Base-by-base conservation (phyloP, 1,140 invertebrate species). In the Melitaea cinxia region DNA sequence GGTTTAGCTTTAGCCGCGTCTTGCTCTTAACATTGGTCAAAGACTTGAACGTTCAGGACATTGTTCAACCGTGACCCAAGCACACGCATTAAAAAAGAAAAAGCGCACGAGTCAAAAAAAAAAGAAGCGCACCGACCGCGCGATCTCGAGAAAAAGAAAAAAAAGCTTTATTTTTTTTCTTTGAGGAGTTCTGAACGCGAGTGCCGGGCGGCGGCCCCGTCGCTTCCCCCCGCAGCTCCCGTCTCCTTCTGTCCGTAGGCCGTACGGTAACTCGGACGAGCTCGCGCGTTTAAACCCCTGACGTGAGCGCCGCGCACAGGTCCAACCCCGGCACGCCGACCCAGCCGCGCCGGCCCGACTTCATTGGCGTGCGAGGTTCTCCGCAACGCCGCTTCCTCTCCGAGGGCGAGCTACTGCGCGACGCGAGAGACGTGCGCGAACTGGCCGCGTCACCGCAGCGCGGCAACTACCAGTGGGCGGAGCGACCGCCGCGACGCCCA, bases 251-350 rank as follows among this genome's bases (percentile, higher is more conserved):
- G 88, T 90, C 88, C 88, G 85, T 90, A 90, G 88, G 88, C 82
- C 83, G 83, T 85, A 90, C 86, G 85, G 86, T 90, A 88, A 88
- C 82, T 84, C 85, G 80, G 85, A 90, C 85, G 85, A 90, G 83
- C 81, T 88, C 78, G 84, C 88, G 80, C 85, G 88, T 83, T 86
- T 90, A 88, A 80, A 90, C 85, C 88, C 88, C 84, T 90, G 87
- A 90, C 87, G 82, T 80, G 81, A 77, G 79, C 83, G 84, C 82
- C 75, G 82, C 74, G 75, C 85, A 80, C 93, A 97, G 96, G 93
- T 97, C 96, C 54, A 97, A 97, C 91, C 96, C 96, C 59, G 96
- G 96, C 77, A 97, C 96, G 68, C 96, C 96, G 69, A 97, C 96
- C 68, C 95, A 96, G 92, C 94, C 95, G 49, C 93, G 95, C 78